Conservation (phyloP, 2,888 invertebrate genomes). For the Cactoblastis cactorum region DNA sequence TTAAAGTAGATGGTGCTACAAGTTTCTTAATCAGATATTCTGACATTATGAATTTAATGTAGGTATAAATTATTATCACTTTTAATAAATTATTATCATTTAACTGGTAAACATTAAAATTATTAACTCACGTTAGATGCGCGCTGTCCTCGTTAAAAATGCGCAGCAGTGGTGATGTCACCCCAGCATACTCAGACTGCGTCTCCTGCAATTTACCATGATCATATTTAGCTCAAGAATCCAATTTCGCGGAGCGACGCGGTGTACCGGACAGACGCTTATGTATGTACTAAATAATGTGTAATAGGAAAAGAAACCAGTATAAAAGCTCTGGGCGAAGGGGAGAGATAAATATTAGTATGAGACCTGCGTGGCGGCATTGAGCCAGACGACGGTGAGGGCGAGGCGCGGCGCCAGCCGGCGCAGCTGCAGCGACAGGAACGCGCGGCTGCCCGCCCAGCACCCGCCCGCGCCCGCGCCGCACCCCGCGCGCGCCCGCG, state of each 20-base stretch:
- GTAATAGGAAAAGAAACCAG: background rate
- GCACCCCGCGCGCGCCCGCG: slow-evolving; percentile 41
- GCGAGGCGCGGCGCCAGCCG: slow-evolving; percentile 41
- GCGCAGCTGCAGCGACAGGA: slow-evolving; percentile 46
- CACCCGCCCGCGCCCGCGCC: slow-evolving; percentile 43
- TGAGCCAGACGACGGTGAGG: slow-evolving; percentile 54
- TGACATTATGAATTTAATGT: too few species aligned
- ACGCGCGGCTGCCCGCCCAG: slow-evolving; percentile 41
- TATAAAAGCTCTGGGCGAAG: too few species aligned
- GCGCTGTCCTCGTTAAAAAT: slow-evolving; percentile 54
- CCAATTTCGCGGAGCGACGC: too few species aligned
- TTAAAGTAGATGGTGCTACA: too few species aligned
- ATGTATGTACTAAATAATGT: too few species aligned
- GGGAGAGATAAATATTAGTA: too few species aligned
- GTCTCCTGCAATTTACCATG: slow-evolving; percentile 39
- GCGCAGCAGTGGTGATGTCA: slow-evolving; percentile 47
- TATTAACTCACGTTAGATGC: slow-evolving; percentile 56
- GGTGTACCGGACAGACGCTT: too few species aligned
- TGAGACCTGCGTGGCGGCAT: slow-evolving; percentile 53
- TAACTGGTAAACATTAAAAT: too few species aligned
- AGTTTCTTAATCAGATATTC: too few species aligned
- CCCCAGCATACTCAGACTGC: slow-evolving; percentile 56
- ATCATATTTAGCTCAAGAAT: background rate
- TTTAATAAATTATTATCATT: too few species aligned
- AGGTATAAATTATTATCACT: too few species aligned